Evolutionary conservation across 30 jellyfish, hydroid and myxozoan species (phyloP).

Genomic region (Aurelia aurita): DNA sequence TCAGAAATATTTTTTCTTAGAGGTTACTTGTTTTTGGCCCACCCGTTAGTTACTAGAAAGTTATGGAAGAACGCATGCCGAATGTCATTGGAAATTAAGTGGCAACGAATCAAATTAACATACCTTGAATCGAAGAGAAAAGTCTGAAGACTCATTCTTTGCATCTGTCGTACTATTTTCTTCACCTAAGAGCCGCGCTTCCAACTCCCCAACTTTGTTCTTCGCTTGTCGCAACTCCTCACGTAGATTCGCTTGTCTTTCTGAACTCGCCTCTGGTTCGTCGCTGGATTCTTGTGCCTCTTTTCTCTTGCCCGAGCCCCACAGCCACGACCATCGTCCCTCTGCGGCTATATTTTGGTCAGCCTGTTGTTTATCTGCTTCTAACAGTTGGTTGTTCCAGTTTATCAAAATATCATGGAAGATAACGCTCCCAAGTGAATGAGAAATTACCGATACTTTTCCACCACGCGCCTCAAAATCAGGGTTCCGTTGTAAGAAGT

Average conservation of each 20-base stretch:
- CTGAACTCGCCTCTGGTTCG: background rate
- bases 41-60: no score
- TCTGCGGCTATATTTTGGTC: conserved; percentile 85
- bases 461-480: conserved; percentile 85
- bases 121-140: conserved; percentile 77
- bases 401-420: conserved; percentile 82
- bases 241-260: conserved; percentile 23
- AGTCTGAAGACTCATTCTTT: conserved; percentile 3
- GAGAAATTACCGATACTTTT: conserved; percentile 92
- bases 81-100: no score
- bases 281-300: conserved; percentile 47
- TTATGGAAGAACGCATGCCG: no score
- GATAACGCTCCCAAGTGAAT: conserved; percentile 97
- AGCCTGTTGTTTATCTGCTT: conserved; percentile 77
- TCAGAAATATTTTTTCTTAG: no score
- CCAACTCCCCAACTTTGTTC: conserved; percentile 78
- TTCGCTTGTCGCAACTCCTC: conserved; percentile 77
- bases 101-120: background rate
- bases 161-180: background rate
- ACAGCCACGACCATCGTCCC: conserved; percentile 90
- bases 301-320: conserved; percentile 82
- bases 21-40: no score
- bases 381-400: conserved; percentile 87
- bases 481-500: conserved; percentile 81
- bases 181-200: conserved; percentile 44